Percentiles rank a stretch among this genome's conserved stretches.
phyloP scores from a whole-genome alignment of 2,113 vertebrate species.

The Phrynosoma blainvillii region DNA sequence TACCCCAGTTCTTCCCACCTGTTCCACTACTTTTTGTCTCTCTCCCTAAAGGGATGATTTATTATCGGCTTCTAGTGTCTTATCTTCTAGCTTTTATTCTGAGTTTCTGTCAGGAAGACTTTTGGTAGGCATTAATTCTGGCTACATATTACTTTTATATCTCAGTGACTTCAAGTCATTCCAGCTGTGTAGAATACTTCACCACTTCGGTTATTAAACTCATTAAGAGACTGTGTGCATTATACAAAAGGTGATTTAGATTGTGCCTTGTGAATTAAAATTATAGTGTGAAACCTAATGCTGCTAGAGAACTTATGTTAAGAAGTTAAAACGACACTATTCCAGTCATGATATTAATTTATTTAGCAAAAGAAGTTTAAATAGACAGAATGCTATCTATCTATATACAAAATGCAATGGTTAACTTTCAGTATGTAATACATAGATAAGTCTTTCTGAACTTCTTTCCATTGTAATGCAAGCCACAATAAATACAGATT shows the following conservation, averaged over 20 bases:
- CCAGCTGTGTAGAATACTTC: conserved; percentile 13
- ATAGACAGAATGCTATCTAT: conserved; percentile 46
- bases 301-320: conserved; percentile 33
- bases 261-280: conserved; percentile 11
- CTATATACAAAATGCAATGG: conserved; percentile 42
- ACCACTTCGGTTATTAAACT: conserved; percentile 6
- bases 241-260: conserved; percentile 43
- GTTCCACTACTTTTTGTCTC: not conserved
- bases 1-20: not conserved
- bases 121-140: not conserved
- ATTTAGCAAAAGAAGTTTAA: conserved; percentile 45
- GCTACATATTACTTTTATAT: not conserved
- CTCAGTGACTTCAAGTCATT: conserved; percentile 3
- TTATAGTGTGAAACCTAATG: conserved; percentile 31
- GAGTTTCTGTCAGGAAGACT: conserved; percentile 8
- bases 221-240: conserved; percentile 16
- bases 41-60: not conserved
- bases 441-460: conserved; percentile 35
- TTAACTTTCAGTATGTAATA: conserved; percentile 40
- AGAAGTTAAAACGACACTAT: conserved; percentile 50
- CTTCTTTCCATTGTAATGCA: conserved; percentile 42
- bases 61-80: not conserved
- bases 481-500: conserved; percentile 50
- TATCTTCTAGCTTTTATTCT: not conserved
- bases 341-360: conserved; percentile 50